phyloP scores from a whole-genome alignment of 2,113 vertebrate genomes.

The Larimichthys crocea region DNA sequence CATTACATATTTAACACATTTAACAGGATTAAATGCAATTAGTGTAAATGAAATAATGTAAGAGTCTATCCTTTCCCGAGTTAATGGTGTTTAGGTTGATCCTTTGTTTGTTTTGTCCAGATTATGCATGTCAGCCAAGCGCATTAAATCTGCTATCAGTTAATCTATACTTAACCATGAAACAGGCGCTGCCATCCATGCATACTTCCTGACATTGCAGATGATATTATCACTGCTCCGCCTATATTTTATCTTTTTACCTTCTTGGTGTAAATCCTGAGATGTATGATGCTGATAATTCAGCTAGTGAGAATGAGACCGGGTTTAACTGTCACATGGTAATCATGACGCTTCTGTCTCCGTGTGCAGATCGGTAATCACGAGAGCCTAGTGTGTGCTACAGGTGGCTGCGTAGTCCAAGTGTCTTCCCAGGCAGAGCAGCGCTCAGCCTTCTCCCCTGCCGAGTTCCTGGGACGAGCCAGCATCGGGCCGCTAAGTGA shows the following conservation, averaged over 20 bases:
- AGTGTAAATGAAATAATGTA: not conserved
- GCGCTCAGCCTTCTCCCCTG: conserved; percentile 77
- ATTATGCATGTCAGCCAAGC: not conserved
- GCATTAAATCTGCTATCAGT: not conserved
- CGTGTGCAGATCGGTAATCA: conserved; percentile 69
- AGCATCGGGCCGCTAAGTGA: conserved; percentile 89
- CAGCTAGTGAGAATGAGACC: not conserved
- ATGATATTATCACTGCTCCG: not conserved
- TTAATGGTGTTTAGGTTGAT: not conserved
- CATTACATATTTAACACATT: conserved; percentile 2
- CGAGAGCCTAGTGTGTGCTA: conserved; percentile 44
- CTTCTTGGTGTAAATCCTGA: not conserved
- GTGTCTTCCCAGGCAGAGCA: conserved; percentile 57
- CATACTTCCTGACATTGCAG: not conserved
- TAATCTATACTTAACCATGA: not conserved
- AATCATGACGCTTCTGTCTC: not conserved
- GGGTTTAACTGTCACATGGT: not conserved
- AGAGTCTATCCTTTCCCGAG: not conserved
- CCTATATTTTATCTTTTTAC: not conserved
- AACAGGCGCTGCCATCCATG: not conserved
- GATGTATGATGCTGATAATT: not conserved
- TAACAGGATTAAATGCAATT: not conserved
- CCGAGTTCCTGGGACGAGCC: conserved; percentile 82
- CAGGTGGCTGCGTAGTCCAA: conserved; percentile 27
- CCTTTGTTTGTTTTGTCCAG: not conserved